Conservation (phyloP, 2,797 vertebrate species). For the Rhynchonycteris naso region DNA sequence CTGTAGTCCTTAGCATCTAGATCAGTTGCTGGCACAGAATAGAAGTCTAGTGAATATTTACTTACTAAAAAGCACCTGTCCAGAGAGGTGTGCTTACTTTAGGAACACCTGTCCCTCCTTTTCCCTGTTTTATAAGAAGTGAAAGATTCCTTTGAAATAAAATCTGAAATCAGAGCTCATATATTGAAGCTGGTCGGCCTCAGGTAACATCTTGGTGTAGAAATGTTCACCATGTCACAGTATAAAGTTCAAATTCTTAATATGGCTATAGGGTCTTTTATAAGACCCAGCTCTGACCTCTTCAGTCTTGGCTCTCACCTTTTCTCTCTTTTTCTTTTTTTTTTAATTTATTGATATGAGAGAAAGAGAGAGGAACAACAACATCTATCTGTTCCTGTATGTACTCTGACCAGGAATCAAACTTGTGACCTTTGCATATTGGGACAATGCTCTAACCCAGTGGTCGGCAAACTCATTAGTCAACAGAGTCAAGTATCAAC, state of each 20-base stretch:
- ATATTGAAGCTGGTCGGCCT: neutral
- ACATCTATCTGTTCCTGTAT: too few species aligned
- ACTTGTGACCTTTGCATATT: too few species aligned
- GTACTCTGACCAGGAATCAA: too few species aligned
- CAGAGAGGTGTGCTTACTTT: neutral
- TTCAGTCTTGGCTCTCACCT: neutral
- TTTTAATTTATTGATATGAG: too few species aligned
- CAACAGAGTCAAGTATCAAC: too few species aligned
- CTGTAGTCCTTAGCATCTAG: neutral
- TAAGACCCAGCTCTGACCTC: neutral
- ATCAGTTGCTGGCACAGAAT: neutral
- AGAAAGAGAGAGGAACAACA: too few species aligned
- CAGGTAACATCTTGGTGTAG: neutral
- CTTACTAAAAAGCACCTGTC: constrained; percentile 10
- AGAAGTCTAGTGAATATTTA: neutral
- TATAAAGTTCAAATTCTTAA: neutral
- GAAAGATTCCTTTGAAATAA: constrained; percentile 49
- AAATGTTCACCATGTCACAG: neutral
- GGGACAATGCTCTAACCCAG: too few species aligned
- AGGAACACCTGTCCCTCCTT: neutral
- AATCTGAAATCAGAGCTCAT: constrained; percentile 16
- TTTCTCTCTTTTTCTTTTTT: neutral
- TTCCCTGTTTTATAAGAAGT: neutral
- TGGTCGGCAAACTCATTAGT: too few species aligned
- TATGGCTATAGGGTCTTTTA: neutral